Evolutionary conservation across 2,888 invertebrate species (phyloP).

Genomic region (Folsomia candida): DNA sequence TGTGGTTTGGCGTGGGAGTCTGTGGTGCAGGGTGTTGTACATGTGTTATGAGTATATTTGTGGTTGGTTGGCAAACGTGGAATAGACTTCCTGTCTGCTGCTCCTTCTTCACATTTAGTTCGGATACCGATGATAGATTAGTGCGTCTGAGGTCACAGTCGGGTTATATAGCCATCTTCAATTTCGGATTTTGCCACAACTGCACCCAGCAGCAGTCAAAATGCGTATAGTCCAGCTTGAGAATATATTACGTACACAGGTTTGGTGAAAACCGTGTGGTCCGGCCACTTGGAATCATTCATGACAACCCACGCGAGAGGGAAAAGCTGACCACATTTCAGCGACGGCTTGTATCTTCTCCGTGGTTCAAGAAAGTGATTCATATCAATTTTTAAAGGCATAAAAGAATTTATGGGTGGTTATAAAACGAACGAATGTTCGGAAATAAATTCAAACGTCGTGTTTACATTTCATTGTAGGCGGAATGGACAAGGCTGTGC

Average conservation of each 20-base stretch:
- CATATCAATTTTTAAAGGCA: slow-evolving; percentile 19
- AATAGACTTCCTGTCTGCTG: too few relatives aligned
- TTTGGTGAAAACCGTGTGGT: background rate
- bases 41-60: too few relatives aligned
- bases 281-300: background rate
- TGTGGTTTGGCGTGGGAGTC: too few relatives aligned
- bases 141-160: background rate
- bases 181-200: slow-evolving; percentile 13
- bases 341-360: background rate
- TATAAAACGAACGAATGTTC: background rate
- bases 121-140: background rate
- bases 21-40: too few relatives aligned
- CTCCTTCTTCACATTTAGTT: too few relatives aligned
- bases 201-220: background rate
- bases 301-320: background rate
- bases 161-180: slow-evolving; percentile 12
- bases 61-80: too few relatives aligned
- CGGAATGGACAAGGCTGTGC: background rate
- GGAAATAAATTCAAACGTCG: background rate
- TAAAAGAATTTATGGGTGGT: slow-evolving; percentile 15
- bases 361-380: slow-evolving; percentile 13
- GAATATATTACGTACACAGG: too few relatives aligned
- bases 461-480: slow-evolving; percentile 10
- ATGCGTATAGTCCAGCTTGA: too few relatives aligned
- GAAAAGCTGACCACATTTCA: background rate